Evolutionary conservation across 2,888 invertebrate species (phyloP).

Genomic region (Prenolepis imparis): DNA sequence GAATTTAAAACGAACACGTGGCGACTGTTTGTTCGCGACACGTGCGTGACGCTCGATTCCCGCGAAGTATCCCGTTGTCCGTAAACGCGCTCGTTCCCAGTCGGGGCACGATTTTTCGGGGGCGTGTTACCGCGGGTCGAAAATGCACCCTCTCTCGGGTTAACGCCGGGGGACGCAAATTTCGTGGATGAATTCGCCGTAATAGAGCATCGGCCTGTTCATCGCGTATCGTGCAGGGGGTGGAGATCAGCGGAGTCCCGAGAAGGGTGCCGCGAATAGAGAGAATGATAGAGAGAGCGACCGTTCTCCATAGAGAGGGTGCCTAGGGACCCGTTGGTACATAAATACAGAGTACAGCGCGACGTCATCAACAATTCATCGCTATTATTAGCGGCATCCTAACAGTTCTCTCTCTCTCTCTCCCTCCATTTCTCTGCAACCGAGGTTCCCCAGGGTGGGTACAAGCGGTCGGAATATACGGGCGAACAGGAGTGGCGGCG

Average conservation of each 20-base stretch:
- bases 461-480: slow-evolving; percentile 16
- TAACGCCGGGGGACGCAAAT: slow-evolving; percentile 52
- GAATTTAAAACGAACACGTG: slow-evolving; percentile 41
- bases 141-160: slow-evolving; percentile 32
- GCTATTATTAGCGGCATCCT: slow-evolving; percentile 79
- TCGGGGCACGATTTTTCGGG: slow-evolving; percentile 51
- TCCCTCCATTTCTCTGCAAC: slow-evolving; percentile 28
- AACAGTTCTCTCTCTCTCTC: slow-evolving; percentile 62
- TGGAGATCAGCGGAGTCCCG: slow-evolving; percentile 5
- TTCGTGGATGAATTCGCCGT: slow-evolving; percentile 68
- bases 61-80: slow-evolving; percentile 22
- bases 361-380: slow-evolving; percentile 81
- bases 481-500: not conserved
- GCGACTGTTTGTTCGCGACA: slow-evolving; percentile 40
- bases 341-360: slow-evolving; percentile 80
- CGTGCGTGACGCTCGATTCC: slow-evolving; percentile 30
- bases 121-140: slow-evolving; percentile 1
- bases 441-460: slow-evolving; percentile 38
- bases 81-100: slow-evolving; percentile 39
- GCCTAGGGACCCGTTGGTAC: slow-evolving; percentile 65
- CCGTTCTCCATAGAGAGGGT: slow-evolving; percentile 37
- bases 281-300: slow-evolving; percentile 39
- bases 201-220: slow-evolving; percentile 61
- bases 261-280: slow-evolving; percentile 10
- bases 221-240: slow-evolving; percentile 65